Percentiles rank a stretch among this genome's conserved stretches.
Conservation (phyloP, 2,113 vertebrate species). For the Corythoichthys intestinalis region DNA sequence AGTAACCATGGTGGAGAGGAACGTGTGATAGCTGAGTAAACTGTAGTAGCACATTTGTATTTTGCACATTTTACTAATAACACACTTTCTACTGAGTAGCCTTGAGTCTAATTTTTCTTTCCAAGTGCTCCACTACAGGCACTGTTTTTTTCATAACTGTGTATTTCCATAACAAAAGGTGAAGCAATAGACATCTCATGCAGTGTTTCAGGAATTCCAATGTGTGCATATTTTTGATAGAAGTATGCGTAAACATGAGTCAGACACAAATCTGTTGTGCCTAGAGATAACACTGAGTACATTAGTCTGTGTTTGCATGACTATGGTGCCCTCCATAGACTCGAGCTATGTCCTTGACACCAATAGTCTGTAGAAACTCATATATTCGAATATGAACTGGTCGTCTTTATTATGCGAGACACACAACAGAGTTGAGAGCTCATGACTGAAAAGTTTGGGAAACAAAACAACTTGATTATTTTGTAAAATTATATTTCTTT, state of each 20-base stretch:
- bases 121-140: not conserved
- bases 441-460: not conserved
- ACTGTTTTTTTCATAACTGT: not conserved
- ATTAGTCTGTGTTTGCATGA: not conserved
- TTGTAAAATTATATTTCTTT: not conserved
- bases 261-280: slow-evolving; percentile 15
- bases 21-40: slow-evolving; percentile 32
- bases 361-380: not conserved
- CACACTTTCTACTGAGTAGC: not conserved
- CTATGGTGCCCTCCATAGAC: not conserved
- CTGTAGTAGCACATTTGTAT: not conserved
- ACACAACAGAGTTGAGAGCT: slow-evolving; percentile 13
- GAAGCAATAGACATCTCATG: not conserved
- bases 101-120: not conserved
- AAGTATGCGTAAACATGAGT: slow-evolving; percentile 30
- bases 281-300: slow-evolving; percentile 4
- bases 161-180: not conserved
- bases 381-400: slow-evolving; percentile 14
- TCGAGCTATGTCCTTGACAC: slow-evolving; percentile 15
- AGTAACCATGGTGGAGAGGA: slow-evolving; percentile 57
- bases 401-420: slow-evolving; percentile 7
- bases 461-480: not conserved
- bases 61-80: not conserved
- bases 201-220: slow-evolving; percentile 2
- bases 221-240: not conserved